Conservation (phyloP, 2,113 vertebrate genomes). For the Cebidichthys violaceus region DNA sequence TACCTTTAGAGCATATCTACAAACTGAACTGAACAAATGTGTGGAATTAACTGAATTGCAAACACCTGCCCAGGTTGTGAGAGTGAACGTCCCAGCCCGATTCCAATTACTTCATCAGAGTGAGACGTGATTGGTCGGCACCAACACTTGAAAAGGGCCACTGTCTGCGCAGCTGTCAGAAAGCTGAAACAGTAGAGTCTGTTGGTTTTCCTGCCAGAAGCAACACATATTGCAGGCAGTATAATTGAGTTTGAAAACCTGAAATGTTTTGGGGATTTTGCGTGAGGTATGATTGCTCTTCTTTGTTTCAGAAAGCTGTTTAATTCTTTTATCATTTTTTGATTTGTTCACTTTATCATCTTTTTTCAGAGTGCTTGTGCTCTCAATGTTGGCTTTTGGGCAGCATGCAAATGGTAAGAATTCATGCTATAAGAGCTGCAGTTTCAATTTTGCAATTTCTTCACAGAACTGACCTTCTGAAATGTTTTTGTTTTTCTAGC, state of each 20-base stretch:
- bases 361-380: slow-evolving; percentile 29
- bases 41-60: not conserved
- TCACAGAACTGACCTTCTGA: not conserved
- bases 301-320: rapidly evolving
- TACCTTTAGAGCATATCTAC: not conserved
- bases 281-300: not conserved
- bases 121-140: not conserved
- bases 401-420: slow-evolving; percentile 7
- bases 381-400: slow-evolving; percentile 18
- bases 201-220: not conserved
- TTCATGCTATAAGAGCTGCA: not conserved
- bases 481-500: not conserved
- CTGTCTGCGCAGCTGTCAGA: rapidly evolving
- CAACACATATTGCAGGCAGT: rapidly evolving
- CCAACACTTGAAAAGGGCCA: not conserved
- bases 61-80: slow-evolving; percentile 20
- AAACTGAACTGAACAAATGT: not conserved
- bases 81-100: not conserved
- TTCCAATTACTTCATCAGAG: slow-evolving; percentile 9
- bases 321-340: rapidly evolving
- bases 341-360: not conserved
- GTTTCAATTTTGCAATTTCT: rapidly evolving
- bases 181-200: not conserved
- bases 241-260: not conserved
- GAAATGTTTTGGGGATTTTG: slow-evolving; percentile 35